Evolutionary conservation across 2,797 vertebrate species (phyloP), one percentile per base, ranked within the genome.

Genomic region (Pantherophis alleghaniensis): DNA sequence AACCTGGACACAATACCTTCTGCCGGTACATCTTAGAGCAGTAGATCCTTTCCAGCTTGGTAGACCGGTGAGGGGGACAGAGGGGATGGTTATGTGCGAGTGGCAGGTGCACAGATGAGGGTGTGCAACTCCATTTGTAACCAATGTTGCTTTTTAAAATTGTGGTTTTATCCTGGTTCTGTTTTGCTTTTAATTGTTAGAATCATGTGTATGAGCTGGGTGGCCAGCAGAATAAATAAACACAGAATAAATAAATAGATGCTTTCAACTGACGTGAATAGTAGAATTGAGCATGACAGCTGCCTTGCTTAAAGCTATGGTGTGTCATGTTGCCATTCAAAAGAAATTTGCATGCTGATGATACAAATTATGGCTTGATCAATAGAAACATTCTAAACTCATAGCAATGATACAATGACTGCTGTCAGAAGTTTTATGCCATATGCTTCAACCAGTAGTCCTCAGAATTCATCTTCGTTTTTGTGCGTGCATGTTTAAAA

Each of bases 401-500:
- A 13, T 89, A 55, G 57, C 86, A 92, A 92, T 88, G 63, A 59
- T 37, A 94, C 57, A 32, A 24, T 74, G 92, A 32, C 22, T n/a
- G 2, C 55, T 96, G 88, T 69, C 2, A 63, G 24, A 91, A 32
- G 22, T 89, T 61, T 16, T 42, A 51, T 32, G 32, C 51, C 93
- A 95, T 92, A 91, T 12, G 60, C 53, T 69, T n/a, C 88, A 74
- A 24, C 24, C n/a, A 92, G n/a, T 90, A 92, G 18, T 3, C 10
- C 56, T 94, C 90, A 57, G 93, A 93, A 93, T 93, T 47, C 94
- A 92, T 22, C 57, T 93, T 86, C 1, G 37, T 0, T 86, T 61
- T 47, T 61, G 69, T 37, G 16, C 7, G 9, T 42, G 18, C 69
- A 42, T 37, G n/a, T 37, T 74, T 74, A 79, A 79, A 37, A 79